These are phyloP conservation scores for Metallyticus violacea DNA, from an alignment of 2,888 invertebrate species.

Conservation along the genomic window DNA sequence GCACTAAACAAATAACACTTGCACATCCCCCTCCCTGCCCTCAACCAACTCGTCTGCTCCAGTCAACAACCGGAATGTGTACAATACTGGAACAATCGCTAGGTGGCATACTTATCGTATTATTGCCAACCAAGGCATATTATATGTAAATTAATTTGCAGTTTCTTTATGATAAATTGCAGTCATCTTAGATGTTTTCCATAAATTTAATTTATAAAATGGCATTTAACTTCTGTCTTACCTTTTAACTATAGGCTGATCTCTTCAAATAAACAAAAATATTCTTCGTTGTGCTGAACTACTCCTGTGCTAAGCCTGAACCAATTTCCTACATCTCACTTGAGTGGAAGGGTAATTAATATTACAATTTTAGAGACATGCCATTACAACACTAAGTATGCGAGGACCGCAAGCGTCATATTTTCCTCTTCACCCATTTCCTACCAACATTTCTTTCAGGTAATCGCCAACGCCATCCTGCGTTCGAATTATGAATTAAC, in stretches of 20 bases:
- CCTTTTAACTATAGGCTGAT: neutral
- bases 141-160: neutral
- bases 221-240: neutral
- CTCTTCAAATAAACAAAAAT: neutral
- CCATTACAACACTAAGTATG: neutral
- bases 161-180: neutral
- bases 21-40: neutral
- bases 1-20: neutral
- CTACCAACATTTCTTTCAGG: neutral
- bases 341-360: neutral
- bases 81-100: neutral
- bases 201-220: neutral
- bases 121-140: constrained; percentile 5
- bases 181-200: neutral
- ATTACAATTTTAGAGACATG: neutral
- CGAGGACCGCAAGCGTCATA: neutral
- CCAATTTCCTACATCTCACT: neutral
- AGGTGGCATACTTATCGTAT: constrained; percentile 5
- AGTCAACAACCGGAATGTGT: constrained; percentile 24
- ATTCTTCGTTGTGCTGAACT: neutral
- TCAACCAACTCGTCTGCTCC: constrained; percentile 10
- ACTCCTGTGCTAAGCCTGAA: neutral
- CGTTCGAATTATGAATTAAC: neutral
- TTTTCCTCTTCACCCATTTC: neutral
- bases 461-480: neutral